These are phyloP conservation scores for Leptinotarsa lineolata DNA, from an alignment of 1,140 invertebrate genomes.

Conservation along the genomic window DNA sequence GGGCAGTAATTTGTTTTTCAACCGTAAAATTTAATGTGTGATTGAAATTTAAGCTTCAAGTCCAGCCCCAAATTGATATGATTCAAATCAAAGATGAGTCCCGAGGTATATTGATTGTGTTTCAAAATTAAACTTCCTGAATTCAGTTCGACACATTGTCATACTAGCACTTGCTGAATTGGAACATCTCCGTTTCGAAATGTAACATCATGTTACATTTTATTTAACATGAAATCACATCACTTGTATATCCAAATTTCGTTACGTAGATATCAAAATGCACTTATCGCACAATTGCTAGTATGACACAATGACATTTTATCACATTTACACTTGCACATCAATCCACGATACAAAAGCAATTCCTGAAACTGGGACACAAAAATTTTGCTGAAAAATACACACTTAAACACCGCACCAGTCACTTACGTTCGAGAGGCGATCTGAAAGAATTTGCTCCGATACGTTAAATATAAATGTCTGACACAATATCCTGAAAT, in stretches of 20 bases:
- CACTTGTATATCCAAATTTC: conserved; percentile 5
- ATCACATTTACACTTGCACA: conserved; percentile 20
- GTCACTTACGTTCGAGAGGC: conserved; percentile 88
- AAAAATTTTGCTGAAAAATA: conserved; percentile 22
- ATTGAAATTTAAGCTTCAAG: too few relatives aligned
- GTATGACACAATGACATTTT: conserved; percentile 34
- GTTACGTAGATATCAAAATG: not conserved
- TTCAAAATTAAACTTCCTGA: too few relatives aligned
- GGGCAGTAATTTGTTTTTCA: too few relatives aligned
- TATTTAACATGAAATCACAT: not conserved
- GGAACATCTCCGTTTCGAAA: not conserved
- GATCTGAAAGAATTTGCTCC: conserved; percentile 79
- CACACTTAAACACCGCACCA: conserved; percentile 42
- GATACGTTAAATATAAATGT: conserved; percentile 79
- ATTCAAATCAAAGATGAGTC: too few relatives aligned
- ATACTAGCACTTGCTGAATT: conserved; percentile 36
- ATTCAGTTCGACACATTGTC: conserved; percentile 22
- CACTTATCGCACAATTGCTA: conserved; percentile 28
- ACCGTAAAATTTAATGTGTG: too few relatives aligned
- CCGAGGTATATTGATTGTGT: too few relatives aligned
- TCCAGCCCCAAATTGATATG: too few relatives aligned
- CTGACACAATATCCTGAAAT: conserved; percentile 79
- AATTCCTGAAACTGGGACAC: conserved; percentile 22
- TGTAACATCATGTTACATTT: not conserved
- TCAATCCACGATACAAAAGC: conserved; percentile 19